Conservation (phyloP, 2,113 vertebrate genomes). For the Astur gentilis region DNA sequence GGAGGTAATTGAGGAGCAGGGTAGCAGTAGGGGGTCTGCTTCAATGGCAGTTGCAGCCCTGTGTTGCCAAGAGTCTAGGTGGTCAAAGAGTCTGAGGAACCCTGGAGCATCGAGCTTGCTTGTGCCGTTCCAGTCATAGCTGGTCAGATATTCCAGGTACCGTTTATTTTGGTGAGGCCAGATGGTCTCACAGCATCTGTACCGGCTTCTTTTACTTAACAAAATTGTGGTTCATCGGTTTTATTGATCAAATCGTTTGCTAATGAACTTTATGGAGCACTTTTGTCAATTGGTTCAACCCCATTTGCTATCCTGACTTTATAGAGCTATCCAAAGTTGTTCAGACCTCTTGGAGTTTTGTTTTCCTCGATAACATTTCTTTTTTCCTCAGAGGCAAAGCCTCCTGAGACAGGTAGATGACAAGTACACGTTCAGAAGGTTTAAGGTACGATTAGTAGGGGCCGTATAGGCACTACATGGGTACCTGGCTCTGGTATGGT, state of each 20-base stretch:
- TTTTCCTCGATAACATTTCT: not conserved
- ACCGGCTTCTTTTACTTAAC: not conserved
- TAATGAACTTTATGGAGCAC: not conserved
- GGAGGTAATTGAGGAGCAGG: not conserved
- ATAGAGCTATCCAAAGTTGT: not conserved
- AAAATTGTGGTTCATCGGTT: not conserved
- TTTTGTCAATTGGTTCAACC: not conserved
- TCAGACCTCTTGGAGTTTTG: not conserved
- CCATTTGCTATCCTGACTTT: not conserved
- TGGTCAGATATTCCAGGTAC: not conserved
- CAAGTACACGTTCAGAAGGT: not conserved
- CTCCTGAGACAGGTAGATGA: not conserved
- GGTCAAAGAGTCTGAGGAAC: not conserved
- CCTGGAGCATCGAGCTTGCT: accelerated
- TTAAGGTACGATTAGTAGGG: accelerated
- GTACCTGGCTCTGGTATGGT: not conserved
- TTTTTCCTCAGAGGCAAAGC: not conserved
- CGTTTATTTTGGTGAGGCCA: not conserved
- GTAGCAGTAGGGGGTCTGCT: not conserved
- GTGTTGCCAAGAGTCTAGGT: not conserved
- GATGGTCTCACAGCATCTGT: not conserved
- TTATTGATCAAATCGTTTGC: not conserved
- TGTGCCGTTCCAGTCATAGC: not conserved
- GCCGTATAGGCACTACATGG: accelerated
- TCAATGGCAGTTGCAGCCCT: not conserved